Evolutionary conservation across 2,888 invertebrate genomes (phyloP).

Genomic region (Tetranychus piercei): DNA sequence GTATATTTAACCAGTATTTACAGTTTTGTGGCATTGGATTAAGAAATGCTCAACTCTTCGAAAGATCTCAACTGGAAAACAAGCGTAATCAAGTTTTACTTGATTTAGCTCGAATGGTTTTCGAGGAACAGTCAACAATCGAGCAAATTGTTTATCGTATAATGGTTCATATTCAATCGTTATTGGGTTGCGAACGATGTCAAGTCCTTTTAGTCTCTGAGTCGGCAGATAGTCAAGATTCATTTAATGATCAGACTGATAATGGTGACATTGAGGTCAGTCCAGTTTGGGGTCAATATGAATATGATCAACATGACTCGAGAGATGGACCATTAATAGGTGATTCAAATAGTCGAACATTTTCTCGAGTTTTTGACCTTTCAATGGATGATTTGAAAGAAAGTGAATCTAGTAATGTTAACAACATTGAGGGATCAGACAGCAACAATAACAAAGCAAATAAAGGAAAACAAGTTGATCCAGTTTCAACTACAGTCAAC

Average conservation of each 20-base stretch:
- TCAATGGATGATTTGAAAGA: slow-evolving; percentile 59
- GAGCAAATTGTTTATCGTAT: slow-evolving; percentile 85
- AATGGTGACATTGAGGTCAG: background rate
- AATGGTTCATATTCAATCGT: slow-evolving; percentile 74
- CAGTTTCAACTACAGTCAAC: background rate
- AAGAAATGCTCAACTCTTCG: slow-evolving; percentile 84
- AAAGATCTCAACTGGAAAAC: slow-evolving; percentile 81
- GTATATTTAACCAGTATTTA: slow-evolving; percentile 70
- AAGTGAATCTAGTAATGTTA: background rate
- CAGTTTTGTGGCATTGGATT: slow-evolving; percentile 91
- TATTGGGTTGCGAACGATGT: slow-evolving; percentile 82
- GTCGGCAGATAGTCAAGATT: slow-evolving; percentile 42
- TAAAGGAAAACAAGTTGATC: background rate
- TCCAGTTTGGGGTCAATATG: too few relatives aligned
- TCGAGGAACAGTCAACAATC: slow-evolving; percentile 87
- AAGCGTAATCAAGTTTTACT: slow-evolving; percentile 83
- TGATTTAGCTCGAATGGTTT: slow-evolving; percentile 85
- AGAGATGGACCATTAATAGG: background rate
- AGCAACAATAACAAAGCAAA: background rate
- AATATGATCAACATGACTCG: too few relatives aligned
- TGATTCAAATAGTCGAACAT: slow-evolving; percentile 44
- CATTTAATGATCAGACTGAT: slow-evolving; percentile 30
- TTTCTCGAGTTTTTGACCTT: slow-evolving; percentile 80
- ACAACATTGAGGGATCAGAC: background rate
- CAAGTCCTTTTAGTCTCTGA: slow-evolving; percentile 48